phyloP scores from a whole-genome alignment of 2,113 vertebrate species.

The Lathamus discolor region DNA sequence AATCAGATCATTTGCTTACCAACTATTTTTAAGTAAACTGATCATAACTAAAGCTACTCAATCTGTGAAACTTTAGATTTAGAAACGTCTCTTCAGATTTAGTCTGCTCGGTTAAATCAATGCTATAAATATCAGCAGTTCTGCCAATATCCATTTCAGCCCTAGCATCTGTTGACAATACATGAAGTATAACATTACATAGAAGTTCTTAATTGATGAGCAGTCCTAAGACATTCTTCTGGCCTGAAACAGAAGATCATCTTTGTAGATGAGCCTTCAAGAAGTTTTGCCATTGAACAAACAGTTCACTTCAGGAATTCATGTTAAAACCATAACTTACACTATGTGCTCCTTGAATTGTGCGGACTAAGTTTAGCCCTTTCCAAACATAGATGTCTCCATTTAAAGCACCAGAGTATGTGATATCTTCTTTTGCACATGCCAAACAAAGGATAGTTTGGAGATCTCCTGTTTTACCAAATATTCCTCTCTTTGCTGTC shows the following conservation, averaged over 20 bases:
- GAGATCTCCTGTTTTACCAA: slow-evolving; percentile 94
- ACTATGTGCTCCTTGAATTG: slow-evolving; percentile 92
- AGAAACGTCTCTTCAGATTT: not conserved
- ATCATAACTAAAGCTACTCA: not conserved
- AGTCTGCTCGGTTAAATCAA: not conserved
- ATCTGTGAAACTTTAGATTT: not conserved
- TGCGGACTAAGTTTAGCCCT: slow-evolving; percentile 85
- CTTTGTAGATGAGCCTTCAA: not conserved
- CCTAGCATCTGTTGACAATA: not conserved
- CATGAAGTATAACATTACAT: not conserved
- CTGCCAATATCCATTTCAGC: not conserved
- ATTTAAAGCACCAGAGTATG: slow-evolving; percentile 94
- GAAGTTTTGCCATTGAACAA: not conserved
- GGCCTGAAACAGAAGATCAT: not conserved
- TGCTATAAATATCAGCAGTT: not conserved
- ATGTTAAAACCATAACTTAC: slow-evolving; percentile 75
- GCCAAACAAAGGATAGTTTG: slow-evolving; percentile 96
- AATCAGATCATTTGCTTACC: not conserved
- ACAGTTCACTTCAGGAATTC: not conserved
- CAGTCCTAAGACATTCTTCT: not conserved
- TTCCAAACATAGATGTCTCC: slow-evolving; percentile 97
- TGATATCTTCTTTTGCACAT: slow-evolving; percentile 91
- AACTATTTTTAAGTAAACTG: not conserved
- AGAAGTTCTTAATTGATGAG: not conserved
- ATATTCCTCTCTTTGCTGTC: slow-evolving; percentile 93